phyloP scores from a whole-genome alignment of 2,113 vertebrate species.

The Synchiropus splendidus region DNA sequence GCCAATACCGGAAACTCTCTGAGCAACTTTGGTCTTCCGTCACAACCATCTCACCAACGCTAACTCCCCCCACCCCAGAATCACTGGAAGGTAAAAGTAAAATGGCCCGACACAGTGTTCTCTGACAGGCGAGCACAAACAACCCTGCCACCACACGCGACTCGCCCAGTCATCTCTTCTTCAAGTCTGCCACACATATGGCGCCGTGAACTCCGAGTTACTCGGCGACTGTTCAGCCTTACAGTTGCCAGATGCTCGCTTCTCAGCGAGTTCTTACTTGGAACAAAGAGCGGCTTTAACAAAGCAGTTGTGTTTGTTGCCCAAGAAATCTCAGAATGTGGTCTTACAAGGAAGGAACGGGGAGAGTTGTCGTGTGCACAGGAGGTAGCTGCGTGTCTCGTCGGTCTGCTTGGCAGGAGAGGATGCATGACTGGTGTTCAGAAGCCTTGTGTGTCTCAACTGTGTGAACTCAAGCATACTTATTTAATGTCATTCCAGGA shows the following conservation, averaged over 20 bases:
- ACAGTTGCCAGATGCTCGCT: constrained; percentile 14
- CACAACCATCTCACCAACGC: no score
- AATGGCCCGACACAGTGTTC: no score
- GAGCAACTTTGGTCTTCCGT: no score
- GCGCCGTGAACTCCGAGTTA: constrained; percentile 4
- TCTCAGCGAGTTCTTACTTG: constrained; percentile 6
- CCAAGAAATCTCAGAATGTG: constrained; percentile 2
- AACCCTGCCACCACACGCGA: not conserved
- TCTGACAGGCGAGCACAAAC: not conserved
- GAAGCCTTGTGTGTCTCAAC: constrained; percentile 1
- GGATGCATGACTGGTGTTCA: constrained; percentile 1
- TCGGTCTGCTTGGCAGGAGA: not conserved
- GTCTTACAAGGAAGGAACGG: constrained; percentile 5
- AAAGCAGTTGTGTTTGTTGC: not conserved
- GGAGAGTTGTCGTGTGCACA: not conserved
- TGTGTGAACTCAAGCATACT: constrained; percentile 3
- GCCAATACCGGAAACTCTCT: no score
- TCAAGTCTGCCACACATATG: constrained; percentile 14
- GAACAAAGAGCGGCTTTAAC: constrained; percentile 4
- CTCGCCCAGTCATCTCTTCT: constrained; percentile 5
- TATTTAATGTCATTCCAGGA: constrained; percentile 6
- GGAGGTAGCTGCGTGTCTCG: constrained; percentile 1
- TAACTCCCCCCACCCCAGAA: no score
- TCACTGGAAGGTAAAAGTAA: no score
- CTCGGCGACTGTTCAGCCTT: constrained; percentile 9